Conservation (phyloP, 2,888 invertebrate species). For the Phymatocera aterrima region DNA sequence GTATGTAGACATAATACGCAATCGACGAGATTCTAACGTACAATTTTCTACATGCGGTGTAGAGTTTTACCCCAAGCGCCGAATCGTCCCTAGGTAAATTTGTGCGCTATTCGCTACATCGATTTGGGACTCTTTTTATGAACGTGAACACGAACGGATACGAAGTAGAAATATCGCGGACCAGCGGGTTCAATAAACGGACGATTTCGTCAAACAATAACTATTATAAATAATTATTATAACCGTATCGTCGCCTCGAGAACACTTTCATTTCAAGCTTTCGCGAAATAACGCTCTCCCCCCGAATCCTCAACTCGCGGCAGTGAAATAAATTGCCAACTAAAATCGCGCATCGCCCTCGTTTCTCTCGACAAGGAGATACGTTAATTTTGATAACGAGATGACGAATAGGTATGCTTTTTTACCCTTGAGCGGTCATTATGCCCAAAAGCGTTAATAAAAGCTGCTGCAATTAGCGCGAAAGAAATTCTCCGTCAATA, state of each 20-base stretch:
- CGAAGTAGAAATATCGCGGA: not conserved
- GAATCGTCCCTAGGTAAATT: not conserved
- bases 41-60: not conserved
- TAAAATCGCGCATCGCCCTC: not conserved
- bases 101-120: constrained; percentile 1
- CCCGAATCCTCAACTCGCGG: not conserved
- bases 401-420: constrained; percentile 10
- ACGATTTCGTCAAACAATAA: not conserved
- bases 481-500: too few relatives aligned
- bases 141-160: not conserved
- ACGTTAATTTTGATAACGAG: not conserved
- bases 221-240: not conserved
- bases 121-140: constrained; percentile 3
- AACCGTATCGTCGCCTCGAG: not conserved
- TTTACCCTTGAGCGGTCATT: not conserved
- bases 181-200: not conserved
- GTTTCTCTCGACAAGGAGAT: not conserved
- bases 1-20: too few relatives aligned
- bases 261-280: not conserved
- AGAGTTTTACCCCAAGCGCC: not conserved
- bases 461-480: not conserved
- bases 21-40: not conserved
- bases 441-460: not conserved
- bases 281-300: too few relatives aligned
- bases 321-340: not conserved